Conservation (phyloP, 2,113 vertebrate genomes). For the Bos indicus region DNA sequence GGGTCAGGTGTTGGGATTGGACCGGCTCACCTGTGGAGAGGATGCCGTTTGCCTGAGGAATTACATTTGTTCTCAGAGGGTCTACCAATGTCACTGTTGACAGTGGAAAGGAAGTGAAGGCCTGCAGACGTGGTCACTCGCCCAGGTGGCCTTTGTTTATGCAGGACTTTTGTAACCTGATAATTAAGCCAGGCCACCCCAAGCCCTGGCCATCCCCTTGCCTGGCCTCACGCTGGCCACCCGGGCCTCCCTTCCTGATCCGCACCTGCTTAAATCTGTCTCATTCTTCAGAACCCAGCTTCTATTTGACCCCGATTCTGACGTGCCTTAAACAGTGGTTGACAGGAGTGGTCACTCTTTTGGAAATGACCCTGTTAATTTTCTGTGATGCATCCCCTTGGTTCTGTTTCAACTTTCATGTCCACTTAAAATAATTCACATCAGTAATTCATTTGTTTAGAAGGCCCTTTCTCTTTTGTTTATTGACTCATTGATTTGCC, state of each 20-base stretch:
- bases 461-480: background rate
- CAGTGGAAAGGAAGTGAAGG: background rate
- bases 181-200: background rate
- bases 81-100: background rate
- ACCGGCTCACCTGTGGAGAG: background rate
- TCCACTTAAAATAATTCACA: background rate
- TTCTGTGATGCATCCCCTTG: background rate
- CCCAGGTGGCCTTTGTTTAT: constrained; percentile 47
- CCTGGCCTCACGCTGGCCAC: background rate
- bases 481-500: background rate
- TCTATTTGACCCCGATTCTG: rapidly evolving
- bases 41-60: background rate
- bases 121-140: background rate
- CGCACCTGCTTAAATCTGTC: background rate
- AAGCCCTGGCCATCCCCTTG: background rate
- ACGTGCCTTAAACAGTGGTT: rapidly evolving
- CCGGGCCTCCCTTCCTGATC: background rate
- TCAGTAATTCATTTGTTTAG: background rate
- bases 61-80: constrained; percentile 19
- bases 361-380: background rate
- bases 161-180: background rate
- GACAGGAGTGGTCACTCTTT: rapidly evolving
- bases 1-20: background rate
- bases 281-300: background rate
- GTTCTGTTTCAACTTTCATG: background rate